Base-by-base conservation (phyloP, 1,140 invertebrate genomes). In the Eufriesea mexicana region DNA sequence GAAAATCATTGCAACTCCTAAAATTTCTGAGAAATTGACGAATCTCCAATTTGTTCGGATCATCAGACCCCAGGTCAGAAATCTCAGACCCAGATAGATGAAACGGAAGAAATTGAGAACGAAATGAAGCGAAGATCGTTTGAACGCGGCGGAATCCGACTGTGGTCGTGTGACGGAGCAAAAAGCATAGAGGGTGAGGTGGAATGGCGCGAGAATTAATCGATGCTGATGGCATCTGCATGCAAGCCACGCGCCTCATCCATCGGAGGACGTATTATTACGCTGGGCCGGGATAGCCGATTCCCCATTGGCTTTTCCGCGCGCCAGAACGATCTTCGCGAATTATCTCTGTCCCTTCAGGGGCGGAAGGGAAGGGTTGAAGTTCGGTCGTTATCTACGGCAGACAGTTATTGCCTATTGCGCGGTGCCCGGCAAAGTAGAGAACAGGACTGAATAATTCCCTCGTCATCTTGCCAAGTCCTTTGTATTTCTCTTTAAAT, bases 331-430 rank as follows among this genome's bases (percentile, higher is more conserved):
- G 82, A 57, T 79, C 67, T 83, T 79, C 57, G 59, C 82, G 82
- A 72, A 83, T 83, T 83, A 83, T 72, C 76, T 68, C 57, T 79
- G 82, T 72, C 76, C 82, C 76, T 57, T 45, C 12, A 23, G 49
- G 68, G 81, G 18, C 47, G 18, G 57, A 47, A 28, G 55, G 57
- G 25, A 5, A 28, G 20, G 23, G 75, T 51, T 14, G 20, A 47
- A 14, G 67, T n/a, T 23, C 54, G 68, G 57, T 79, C 82, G 82
- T 83, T 83, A 83, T 83, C 82, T 83, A 79, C 59, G 66, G 64
- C 59, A 71, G 67, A 49, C 82, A 83, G 76, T 79, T 79, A 83
- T 79, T 72, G 82, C 67, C 82, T 79, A 83, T 83, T 83, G 76
- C 75, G 14, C 75, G 47, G 12, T 79, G 49, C 10, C 49, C 77